These are phyloP conservation scores for Malurus splendens DNA, from an alignment of 2,797 vertebrate species.

Conservation along the genomic window DNA sequence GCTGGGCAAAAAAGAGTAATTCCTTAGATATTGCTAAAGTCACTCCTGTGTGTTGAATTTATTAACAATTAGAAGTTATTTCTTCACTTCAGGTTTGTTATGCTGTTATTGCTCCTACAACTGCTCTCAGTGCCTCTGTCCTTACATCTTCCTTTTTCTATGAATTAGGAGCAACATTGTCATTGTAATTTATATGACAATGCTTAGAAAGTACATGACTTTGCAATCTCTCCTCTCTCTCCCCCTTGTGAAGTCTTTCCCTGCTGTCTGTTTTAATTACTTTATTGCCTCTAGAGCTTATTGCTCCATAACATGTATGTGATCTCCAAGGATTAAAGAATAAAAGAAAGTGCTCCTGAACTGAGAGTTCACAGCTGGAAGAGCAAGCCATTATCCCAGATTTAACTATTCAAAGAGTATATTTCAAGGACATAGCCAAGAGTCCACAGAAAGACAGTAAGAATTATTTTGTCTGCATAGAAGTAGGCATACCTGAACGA, in stretches of 20 bases:
- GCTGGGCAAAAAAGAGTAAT: neutral
- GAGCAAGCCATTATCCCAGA: neutral
- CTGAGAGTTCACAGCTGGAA: neutral
- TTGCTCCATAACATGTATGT: neutral
- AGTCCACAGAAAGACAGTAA: neutral
- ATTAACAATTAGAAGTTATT: neutral
- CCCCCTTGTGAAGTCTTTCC: neutral
- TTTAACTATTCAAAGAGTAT: neutral
- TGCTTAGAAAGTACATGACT: accelerated
- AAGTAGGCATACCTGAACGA: neutral
- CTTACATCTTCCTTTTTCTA: neutral
- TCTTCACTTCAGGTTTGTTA: neutral
- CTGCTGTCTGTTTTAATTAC: neutral
- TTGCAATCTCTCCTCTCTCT: neutral
- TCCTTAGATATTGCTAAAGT: neutral
- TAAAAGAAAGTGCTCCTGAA: neutral
- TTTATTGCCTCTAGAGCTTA: neutral
- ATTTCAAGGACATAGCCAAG: neutral
- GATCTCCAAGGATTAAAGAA: neutral
- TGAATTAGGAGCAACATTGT: neutral
- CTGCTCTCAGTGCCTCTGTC: neutral
- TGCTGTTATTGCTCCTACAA: neutral
- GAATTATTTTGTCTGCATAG: neutral
- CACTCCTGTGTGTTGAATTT: neutral
- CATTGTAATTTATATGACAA: neutral